Evolutionary conservation across 2,888 invertebrate genomes (phyloP), one percentile per base, ranked within the genome.

Genomic region (Lithophane ornitopus): DNA sequence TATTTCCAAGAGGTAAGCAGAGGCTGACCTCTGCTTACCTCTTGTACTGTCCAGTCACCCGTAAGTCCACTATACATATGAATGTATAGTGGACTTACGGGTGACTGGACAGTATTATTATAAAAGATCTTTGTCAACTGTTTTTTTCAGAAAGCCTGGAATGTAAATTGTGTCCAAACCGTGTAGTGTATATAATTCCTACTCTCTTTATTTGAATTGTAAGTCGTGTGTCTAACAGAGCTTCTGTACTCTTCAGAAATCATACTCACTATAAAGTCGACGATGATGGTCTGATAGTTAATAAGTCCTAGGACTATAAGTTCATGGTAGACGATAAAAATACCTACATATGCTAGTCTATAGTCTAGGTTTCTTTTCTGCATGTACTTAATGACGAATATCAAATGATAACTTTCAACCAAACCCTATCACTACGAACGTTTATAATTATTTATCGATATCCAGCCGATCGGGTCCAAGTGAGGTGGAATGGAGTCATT

Each of bases 401-500:
- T 73, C 52, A 68, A 75, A 75, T 69, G 41, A 81, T 75, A 80
- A 52, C 56, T 59, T 65, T 28, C 54, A 69, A 61, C 67, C 22
- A 49, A 44, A 80, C 49, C 14, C 63, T 70, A 73, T 67, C 74
- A 67, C 61, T 54, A 39, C 66, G 19, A 74, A 34, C 49, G 78
- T 78, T 82, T 72, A 80, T 83, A 78, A 84, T 77, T 76, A 77
- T 76, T 81, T 81, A 84, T 83, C 82, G 88, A 84, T 83, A 84
- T 84, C 71, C 72, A 26, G 7, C 44, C 76, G 76, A 84, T 80
- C 76, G 54, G 46, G 34, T 59, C 52, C 66, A 68, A 73, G 72
- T 59, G 82, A 70, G 34, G 39, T 67, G 74, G 70, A 76, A 87
- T 87, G 87, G 81, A 86, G 88, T 88, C 88, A 86, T 87, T 88